Percentiles rank a stretch among this genome's conserved stretches.
phyloP scores from a whole-genome alignment of 2,797 vertebrate genomes.

The Siniperca undulata region DNA sequence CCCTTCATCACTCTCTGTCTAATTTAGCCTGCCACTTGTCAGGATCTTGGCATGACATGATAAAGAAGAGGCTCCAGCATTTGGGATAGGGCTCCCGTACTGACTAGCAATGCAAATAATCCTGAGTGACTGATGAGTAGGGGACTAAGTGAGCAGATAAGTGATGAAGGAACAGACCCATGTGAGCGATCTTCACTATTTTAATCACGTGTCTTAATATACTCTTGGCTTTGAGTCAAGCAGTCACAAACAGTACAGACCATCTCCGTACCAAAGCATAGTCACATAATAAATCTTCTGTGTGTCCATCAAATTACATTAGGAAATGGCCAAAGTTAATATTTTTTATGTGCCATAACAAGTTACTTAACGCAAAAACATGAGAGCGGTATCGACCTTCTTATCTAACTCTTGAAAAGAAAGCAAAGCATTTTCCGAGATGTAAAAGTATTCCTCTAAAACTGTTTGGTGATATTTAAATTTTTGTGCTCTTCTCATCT shows the following conservation, averaged over 20 bases:
- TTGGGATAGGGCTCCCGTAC: conserved; percentile 51
- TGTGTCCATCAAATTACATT: conserved; percentile 4
- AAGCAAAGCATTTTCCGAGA: background rate
- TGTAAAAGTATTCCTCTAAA: background rate
- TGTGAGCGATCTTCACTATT: conserved; percentile 58
- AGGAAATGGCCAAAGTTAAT: background rate
- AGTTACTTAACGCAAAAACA: background rate
- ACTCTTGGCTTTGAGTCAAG: conserved; percentile 43
- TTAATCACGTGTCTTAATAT: conserved; percentile 57
- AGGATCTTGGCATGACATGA: conserved; percentile 72
- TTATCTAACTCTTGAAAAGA: background rate
- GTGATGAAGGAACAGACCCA: conserved; percentile 49
- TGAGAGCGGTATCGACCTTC: background rate
- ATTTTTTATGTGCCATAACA: background rate
- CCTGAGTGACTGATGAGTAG: conserved; percentile 72
- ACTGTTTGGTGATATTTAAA: background rate
- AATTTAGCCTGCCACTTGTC: conserved; percentile 72
- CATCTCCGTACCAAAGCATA: background rate
- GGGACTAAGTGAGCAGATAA: conserved; percentile 64
- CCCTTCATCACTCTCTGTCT: conserved; percentile 61
- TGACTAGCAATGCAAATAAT: conserved; percentile 69
- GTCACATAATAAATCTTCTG: background rate
- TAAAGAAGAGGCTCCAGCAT: conserved; percentile 61
- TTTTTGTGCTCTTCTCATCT: background rate
- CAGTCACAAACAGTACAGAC: conserved; percentile 15